Evolutionary conservation across 2,113 vertebrate genomes (phyloP), one percentile per base, ranked within the genome.

Genomic region (Centropus bengalensis): DNA sequence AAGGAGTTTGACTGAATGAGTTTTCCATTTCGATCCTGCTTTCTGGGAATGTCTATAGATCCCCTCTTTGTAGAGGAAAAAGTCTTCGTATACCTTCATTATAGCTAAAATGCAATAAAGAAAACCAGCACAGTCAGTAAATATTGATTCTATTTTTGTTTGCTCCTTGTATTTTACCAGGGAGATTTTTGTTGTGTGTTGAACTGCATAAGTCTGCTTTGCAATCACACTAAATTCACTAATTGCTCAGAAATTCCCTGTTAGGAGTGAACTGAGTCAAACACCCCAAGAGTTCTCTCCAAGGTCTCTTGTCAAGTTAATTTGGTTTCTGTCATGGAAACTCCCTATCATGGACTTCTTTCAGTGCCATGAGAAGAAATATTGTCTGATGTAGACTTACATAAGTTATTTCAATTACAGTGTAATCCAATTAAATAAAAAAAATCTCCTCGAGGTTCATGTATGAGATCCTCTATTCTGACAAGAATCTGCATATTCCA

Each of bases 1-100:
- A 56, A 97, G 93, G 17, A 98, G 96, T 93, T 98, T 98, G 71
- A 98, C 94, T n/a, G 98, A 98, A 93, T 98, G 98, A 55, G 95
- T 97, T 89, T 86, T 97, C 86, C 96, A 94, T 51, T 92, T 85
- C 84, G 96, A 93, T 86, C 93, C 89, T 92, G 78, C 64, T 93
- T 63, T 82, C 75, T 89, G 82, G 20, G 94, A 87, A 42, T 89
- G 94, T 87, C 63, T 97, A 49, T 98, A 98, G 94, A 98, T 98
- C 58, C 98, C 98, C 11, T 83, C 82, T 92, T 98, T 98, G 86
- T 98, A 98, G 88, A 97, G 96, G 94, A 98, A 98, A 95, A 98
- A 98, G 54, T 98, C 98, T 8, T 97, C 96, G 27, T 97, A 96
- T 21, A 98, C 98, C 89, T 96, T 96, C 98, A 98, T 98, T 93